Base-by-base conservation (phyloP, 2,113 vertebrate species). In the Eleginops maclovinus region DNA sequence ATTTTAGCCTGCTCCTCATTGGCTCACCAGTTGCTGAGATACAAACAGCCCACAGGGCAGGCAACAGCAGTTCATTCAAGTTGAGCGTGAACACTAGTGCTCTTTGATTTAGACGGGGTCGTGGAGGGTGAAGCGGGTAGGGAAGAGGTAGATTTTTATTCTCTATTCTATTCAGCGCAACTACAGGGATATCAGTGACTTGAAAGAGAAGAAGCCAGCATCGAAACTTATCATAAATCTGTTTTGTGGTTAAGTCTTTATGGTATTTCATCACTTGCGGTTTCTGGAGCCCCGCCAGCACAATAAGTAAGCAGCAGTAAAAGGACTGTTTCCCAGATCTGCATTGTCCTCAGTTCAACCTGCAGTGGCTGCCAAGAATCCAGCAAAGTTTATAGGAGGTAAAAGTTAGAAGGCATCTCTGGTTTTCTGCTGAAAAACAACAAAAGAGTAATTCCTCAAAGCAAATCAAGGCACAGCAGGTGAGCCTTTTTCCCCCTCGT, bases 281-380 rank as follows among this genome's bases (percentile, higher is more conserved):
- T 80, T 91, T 89, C 88, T 95, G 93, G 92, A 93, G 49, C 21
- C 4, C 43, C 28, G 88, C 92, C 91, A 93, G 55, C 83, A 88
- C 84, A 89, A 92, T 90, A 92, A 93, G 85, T 82, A 94, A 93
- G 91, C 89, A 73, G 81, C 77, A 85, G 79, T 84, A 87, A 84
- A 88, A 69, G 19, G 17, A 78, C 81, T 91, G 82, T 91, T 91
- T 93, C 91, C 88, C 87, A 91, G 91, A 88, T 90, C 89, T 83
- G 82, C 75, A 79, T 86, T 93, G 94, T 95, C 94, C 94, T 92
- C 87, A 84, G 80, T 84, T 93, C 94, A 95, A 94, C 94, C 88
- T 10, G 59, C 17, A 68, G 4, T 49, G 9, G n/a, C 88, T 93
- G 93, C 93, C 93, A 95, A 89, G 87, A 92, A 89, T 87, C 90